Percentiles rank a stretch among this genome's conserved stretches.
Conservation (phyloP, 2,888 invertebrate genomes). For the Prosopocoilus inquinatus region DNA sequence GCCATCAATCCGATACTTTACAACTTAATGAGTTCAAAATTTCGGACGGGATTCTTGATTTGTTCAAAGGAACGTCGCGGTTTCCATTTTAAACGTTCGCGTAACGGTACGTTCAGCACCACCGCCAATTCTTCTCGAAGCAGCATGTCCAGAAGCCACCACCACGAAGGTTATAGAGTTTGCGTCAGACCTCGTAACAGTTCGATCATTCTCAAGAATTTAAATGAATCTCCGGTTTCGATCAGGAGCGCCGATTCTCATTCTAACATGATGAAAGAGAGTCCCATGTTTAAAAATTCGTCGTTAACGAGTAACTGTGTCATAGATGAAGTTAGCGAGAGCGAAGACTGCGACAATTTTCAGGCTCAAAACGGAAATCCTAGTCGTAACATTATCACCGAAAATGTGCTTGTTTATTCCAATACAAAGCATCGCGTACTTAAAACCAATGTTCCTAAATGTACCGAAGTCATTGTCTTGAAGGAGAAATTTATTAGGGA, state of each 20-base stretch:
- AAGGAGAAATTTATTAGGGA: slow-evolving; percentile 29
- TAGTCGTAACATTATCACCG: slow-evolving; percentile 17
- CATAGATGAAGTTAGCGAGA: slow-evolving; percentile 3
- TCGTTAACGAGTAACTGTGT: background rate
- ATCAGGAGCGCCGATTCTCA: slow-evolving; percentile 55
- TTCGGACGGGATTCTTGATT: slow-evolving; percentile 75
- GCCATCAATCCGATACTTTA: slow-evolving; percentile 91
- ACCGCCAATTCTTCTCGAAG: slow-evolving; percentile 53
- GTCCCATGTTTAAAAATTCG: slow-evolving; percentile 14
- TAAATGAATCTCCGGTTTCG: slow-evolving; percentile 53
- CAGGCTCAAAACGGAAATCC: slow-evolving; percentile 15
- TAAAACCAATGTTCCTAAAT: slow-evolving; percentile 21
- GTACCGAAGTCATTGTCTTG: slow-evolving; percentile 29
- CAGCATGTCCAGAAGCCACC: slow-evolving; percentile 41
- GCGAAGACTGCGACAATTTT: slow-evolving; percentile 14
- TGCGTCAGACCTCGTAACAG: slow-evolving; percentile 42
- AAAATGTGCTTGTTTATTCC: slow-evolving; percentile 17
- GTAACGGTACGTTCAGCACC: slow-evolving; percentile 58
- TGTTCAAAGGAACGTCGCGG: slow-evolving; percentile 59
- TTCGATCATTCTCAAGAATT: slow-evolving; percentile 42
- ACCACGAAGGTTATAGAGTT: slow-evolving; percentile 43
- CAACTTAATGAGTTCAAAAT: slow-evolving; percentile 89
- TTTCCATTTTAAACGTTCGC: slow-evolving; percentile 51
- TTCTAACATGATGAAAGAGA: slow-evolving; percentile 24
- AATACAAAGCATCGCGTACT: slow-evolving; percentile 1